Evolutionary conservation across 2,797 vertebrate species (phyloP), one percentile per base, ranked within the genome.

Genomic region (Galaxias olidus): DNA sequence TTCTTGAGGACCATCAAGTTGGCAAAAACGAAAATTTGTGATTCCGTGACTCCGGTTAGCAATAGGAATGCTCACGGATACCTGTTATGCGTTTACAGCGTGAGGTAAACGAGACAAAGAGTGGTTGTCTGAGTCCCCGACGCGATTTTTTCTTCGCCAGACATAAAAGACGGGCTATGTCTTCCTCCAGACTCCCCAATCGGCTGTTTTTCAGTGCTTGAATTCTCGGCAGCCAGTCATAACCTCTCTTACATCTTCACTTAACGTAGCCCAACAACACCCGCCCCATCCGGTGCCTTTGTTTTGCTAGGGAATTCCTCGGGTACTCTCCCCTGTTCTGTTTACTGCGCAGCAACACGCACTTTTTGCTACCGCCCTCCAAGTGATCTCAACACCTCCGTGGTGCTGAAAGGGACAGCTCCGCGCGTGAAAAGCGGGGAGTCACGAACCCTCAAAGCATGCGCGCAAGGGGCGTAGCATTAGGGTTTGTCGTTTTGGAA

Each of bases 341-440:
- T 88, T 30, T 87, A 86, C 86, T 87, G 89, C 78, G 82, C 87
- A 89, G 87, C 89, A 92, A 91, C 89, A 89, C 81, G 83, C 88
- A 18, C 51, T 52, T 17, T 18, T 11, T 8, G n/a, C 51, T 49
- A 48, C 59, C 14, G 15, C 88, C 82, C 44, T 30, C 42, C 11
- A 65, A 78, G 66, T 79, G 64, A 81, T 74, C 78, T 78, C 72
- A 84, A 74, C 87, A 77, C 84, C 81, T 67, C 41, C 20, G 62
- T 55, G 75, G 72, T 74, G 77, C 70, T 69, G 77, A 83, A 78
- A 82, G 84, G 78, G 77, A 84, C 66, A 76, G 77, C 73, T 74
- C 75, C 49, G 52, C 19, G 30, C 48, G 58, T 12, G 53, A 53
- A 62, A 54, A 61, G 55, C 46, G 54, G 11, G 30, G 5, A 48